Evolutionary conservation across 2,797 vertebrate genomes (phyloP).

Genomic region (Neopelma chrysocephalum): DNA sequence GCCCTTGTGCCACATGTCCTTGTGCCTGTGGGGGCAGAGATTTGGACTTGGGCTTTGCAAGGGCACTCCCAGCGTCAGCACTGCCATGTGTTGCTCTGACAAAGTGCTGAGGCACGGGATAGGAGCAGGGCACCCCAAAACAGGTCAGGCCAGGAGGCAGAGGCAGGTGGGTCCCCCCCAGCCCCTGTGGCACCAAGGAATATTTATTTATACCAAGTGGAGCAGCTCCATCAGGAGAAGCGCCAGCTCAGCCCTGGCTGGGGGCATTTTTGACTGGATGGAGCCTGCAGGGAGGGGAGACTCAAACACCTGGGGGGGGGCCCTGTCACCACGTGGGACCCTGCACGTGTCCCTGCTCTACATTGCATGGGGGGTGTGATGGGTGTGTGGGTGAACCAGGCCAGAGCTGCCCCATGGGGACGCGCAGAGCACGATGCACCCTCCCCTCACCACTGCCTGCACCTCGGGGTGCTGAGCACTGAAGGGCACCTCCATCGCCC

Average conservation of each 20-base stretch:
- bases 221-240: slow-evolving; percentile 38
- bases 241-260: rapidly evolving
- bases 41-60: background rate
- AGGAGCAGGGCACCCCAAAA: background rate
- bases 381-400: background rate
- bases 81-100: background rate
- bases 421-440: rapidly evolving
- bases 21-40: background rate
- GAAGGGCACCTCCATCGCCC: no score
- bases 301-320: rapidly evolving
- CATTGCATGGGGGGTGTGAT: rapidly evolving
- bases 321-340: rapidly evolving
- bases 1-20: background rate
- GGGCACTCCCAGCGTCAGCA: rapidly evolving
- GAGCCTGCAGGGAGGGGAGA: background rate
- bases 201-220: slow-evolving; percentile 42
- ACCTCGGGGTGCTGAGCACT: background rate
- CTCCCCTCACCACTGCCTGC: background rate
- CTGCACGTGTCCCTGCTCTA: background rate
- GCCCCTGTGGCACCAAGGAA: background rate
- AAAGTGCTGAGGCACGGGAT: rapidly evolving
- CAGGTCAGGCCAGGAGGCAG: background rate
- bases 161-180: rapidly evolving
- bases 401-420: background rate
- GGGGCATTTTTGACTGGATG: background rate